A percentile compares a stretch with the other conserved stretches of the same genome.
Conservation (phyloP, 2,888 invertebrate species). For the Lissonota sp. region DNA sequence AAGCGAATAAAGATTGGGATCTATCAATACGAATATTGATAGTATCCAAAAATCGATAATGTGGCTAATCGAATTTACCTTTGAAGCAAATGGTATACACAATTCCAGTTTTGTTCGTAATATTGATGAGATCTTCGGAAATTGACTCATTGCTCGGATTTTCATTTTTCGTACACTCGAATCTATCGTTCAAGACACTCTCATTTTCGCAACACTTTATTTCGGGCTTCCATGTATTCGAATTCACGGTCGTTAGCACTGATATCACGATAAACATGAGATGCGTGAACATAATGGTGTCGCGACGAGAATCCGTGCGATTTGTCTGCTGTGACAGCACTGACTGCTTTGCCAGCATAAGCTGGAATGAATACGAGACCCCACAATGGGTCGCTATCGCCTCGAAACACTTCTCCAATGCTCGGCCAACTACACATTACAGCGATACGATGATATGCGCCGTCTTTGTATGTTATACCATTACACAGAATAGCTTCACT, state of each 20-base stretch:
- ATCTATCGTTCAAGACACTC: slow-evolving; percentile 58
- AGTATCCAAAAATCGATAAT: neutral
- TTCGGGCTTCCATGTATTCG: slow-evolving; percentile 16
- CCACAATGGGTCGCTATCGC: neutral
- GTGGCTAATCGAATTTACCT: slow-evolving; percentile 63
- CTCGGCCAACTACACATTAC: slow-evolving; percentile 22
- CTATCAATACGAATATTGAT: no score
- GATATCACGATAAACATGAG: slow-evolving; percentile 19
- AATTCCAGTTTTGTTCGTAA: slow-evolving; percentile 57
- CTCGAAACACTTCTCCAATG: slow-evolving; percentile 12
- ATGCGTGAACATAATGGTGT: slow-evolving; percentile 56
- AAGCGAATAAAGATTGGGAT: neutral
- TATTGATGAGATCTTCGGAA: slow-evolving; percentile 8
- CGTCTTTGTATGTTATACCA: neutral
- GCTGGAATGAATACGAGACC: slow-evolving; percentile 3
- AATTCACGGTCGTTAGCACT: slow-evolving; percentile 24
- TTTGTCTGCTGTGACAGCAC: slow-evolving; percentile 32
- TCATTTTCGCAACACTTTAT: slow-evolving; percentile 65
- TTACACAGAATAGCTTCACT: slow-evolving; percentile 13
- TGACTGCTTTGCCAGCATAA: slow-evolving; percentile 28
- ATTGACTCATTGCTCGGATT: slow-evolving; percentile 20
- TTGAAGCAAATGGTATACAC: slow-evolving; percentile 57
- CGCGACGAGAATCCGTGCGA: slow-evolving; percentile 40
- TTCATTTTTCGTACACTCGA: slow-evolving; percentile 62
- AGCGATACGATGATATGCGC: slow-evolving; percentile 19